Percentiles rank a stretch among this genome's conserved stretches.
phyloP scores from a whole-genome alignment of 2,113 vertebrate species.

The Callithrix jacchus region DNA sequence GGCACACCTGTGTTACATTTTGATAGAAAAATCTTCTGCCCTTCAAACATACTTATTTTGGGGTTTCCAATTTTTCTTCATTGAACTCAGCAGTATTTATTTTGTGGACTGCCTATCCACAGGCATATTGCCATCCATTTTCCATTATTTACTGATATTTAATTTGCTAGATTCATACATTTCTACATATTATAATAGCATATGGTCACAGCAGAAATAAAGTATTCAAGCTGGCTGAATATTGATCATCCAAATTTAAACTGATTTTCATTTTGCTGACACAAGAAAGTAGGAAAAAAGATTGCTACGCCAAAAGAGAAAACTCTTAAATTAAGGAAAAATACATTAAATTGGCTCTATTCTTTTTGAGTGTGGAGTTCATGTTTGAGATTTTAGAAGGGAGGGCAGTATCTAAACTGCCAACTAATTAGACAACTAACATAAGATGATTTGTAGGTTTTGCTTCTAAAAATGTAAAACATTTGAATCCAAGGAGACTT shows the following conservation, averaged over 20 bases:
- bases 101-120: background rate
- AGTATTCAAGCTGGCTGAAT: slow-evolving; percentile 11
- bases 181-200: slow-evolving; percentile 8
- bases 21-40: background rate
- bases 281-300: slow-evolving; percentile 32
- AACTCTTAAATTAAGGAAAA: slow-evolving; percentile 25
- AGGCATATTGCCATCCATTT: background rate
- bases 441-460: background rate
- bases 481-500: background rate
- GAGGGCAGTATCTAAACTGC: background rate
- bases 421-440: background rate
- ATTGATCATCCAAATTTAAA: slow-evolving; percentile 43
- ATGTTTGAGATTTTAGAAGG: slow-evolving; percentile 20
- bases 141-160: slow-evolving; percentile 45
- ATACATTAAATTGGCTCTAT: slow-evolving; percentile 5
- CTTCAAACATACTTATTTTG: slow-evolving; percentile 41
- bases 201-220: background rate
- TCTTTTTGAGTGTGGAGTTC: background rate
- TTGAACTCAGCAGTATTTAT: slow-evolving; percentile 32
- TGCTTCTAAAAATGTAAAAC: slow-evolving; percentile 19
- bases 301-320: background rate
- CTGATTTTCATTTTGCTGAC: slow-evolving; percentile 48
- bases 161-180: slow-evolving; percentile 36
- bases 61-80: background rate
- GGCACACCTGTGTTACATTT: background rate